These are phyloP conservation scores for Macrobrachium rosenbergii DNA, from an alignment of 1,140 invertebrate genomes.

Conservation along the genomic window DNA sequence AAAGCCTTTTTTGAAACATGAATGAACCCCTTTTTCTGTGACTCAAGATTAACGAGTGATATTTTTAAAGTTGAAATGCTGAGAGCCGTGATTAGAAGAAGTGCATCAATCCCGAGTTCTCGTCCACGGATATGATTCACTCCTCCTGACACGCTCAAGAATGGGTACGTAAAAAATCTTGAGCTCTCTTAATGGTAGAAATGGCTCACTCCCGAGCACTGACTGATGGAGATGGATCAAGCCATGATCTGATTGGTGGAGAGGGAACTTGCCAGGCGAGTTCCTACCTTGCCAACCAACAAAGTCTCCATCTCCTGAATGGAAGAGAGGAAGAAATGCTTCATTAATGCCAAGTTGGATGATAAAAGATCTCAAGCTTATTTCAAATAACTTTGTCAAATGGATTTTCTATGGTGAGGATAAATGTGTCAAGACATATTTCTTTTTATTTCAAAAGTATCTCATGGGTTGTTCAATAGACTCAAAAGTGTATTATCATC, in stretches of 20 bases:
- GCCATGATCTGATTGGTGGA: slow-evolving; percentile 65
- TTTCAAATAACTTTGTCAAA: slow-evolving; percentile 52
- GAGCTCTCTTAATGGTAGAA: slow-evolving; percentile 61
- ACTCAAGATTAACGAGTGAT: background rate
- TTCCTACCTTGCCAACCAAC: slow-evolving; percentile 86
- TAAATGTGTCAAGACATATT: slow-evolving; percentile 27
- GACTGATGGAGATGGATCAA: slow-evolving; percentile 64
- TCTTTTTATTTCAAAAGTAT: slow-evolving; percentile 21
- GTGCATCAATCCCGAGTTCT: slow-evolving; percentile 59
- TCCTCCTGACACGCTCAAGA: slow-evolving; percentile 40
- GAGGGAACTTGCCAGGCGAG: slow-evolving; percentile 62
- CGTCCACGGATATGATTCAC: slow-evolving; percentile 54
- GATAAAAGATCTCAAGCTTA: slow-evolving; percentile 49
- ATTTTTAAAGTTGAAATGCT: slow-evolving; percentile 1
- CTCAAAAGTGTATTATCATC: background rate
- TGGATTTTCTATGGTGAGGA: slow-evolving; percentile 23
- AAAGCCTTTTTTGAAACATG: slow-evolving; percentile 18
- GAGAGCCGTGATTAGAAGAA: slow-evolving; percentile 53
- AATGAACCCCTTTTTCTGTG: slow-evolving; percentile 9
- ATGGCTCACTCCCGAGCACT: slow-evolving; percentile 61
- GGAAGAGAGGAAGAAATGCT: slow-evolving; percentile 68
- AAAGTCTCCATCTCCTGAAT: slow-evolving; percentile 84
- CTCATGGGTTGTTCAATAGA: slow-evolving; percentile 31
- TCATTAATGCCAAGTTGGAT: slow-evolving; percentile 67
- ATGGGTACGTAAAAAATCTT: slow-evolving; percentile 49